Evolutionary conservation across 2,113 vertebrate genomes (phyloP), one percentile per base, ranked within the genome.

Genomic region (Cavia aperea): DNA sequence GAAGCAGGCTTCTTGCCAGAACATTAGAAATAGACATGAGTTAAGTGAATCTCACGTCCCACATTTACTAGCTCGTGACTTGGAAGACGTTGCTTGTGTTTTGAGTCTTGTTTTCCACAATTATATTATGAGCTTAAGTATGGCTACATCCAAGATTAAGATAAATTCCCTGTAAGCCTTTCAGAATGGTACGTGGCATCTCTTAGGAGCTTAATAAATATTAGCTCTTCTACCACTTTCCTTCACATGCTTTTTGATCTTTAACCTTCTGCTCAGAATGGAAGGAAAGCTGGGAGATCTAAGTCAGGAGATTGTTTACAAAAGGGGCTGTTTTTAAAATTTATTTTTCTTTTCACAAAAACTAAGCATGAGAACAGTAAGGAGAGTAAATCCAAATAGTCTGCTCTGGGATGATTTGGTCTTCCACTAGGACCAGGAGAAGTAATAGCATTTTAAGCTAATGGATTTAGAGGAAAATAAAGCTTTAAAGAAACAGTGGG

Each of bases 371-470:
- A 16, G 63, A 26, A 46, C 36, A 77, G 46, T 75, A 96, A 95
- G 49, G 89, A 83, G 95, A 96, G 66, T n/a, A 86, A 96, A 92
- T 95, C 86, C 58, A 83, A 95, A 89, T 54, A 54, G 4, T 94
- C 88, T 90, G 15, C 89, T 95, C 39, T 82, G 31, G 51, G 23
- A 93, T 43, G 58, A 87, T 89, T 81, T 96, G 75, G 82, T 81
- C 77, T 94, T 90, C 66, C 58, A 56, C 26, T 39, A 23, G 21
- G 36, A 93, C 18, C 93, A 88, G 87, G 62, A 73, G 26, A 93
- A 56, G 95, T 66, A 93, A 36, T 82, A 94, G 36, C 94, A 43
- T 95, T 96, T 97, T 96, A 93, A 3, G 0, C 95, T 97, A 96
- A 95, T 92, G 60, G 11, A 93, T 82, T 95, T 39, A 82, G 12